Conservation (phyloP, 2,113 vertebrate species). For the Hirundichthys speculiger region DNA sequence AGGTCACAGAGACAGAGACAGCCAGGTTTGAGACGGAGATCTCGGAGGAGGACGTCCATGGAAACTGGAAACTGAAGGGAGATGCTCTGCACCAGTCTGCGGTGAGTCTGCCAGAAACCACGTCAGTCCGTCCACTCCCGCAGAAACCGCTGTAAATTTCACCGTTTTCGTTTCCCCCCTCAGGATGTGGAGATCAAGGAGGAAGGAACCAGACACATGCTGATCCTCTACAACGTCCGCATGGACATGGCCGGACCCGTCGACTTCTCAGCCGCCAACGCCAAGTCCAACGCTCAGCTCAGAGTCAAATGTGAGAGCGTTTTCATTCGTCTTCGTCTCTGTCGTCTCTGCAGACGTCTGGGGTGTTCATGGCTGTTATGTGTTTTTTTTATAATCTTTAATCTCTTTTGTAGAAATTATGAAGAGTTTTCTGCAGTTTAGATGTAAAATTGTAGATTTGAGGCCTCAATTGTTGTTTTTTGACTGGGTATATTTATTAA, state of each 20-base stretch:
- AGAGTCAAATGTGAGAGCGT: constrained; percentile 86
- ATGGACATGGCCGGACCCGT: constrained; percentile 92
- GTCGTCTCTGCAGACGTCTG: too few relatives aligned
- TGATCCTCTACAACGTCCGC: constrained; percentile 91
- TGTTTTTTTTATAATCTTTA: background rate
- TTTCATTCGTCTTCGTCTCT: background rate
- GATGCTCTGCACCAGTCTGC: constrained; percentile 89
- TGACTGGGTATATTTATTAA: too few relatives aligned
- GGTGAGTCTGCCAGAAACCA: constrained; percentile 76
- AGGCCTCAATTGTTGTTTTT: too few relatives aligned
- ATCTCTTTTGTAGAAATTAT: too few relatives aligned
- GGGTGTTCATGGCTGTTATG: too few relatives aligned
- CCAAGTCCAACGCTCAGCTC: constrained; percentile 93
- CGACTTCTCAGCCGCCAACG: constrained; percentile 95
- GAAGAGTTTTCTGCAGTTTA: too few relatives aligned
- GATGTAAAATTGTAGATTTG: too few relatives aligned
- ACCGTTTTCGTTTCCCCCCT: background rate
- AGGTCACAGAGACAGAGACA: constrained; percentile 93
- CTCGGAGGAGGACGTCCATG: constrained; percentile 94
- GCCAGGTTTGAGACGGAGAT: constrained; percentile 97
- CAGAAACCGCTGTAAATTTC: background rate
- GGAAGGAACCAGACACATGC: constrained; percentile 90
- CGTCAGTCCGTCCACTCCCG: background rate
- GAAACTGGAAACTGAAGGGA: constrained; percentile 94
- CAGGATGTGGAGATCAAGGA: constrained; percentile 98